Percentiles rank a stretch among this genome's conserved stretches.
Evolutionary conservation across 2,113 vertebrate species (phyloP).

Genomic region (Chionis minor): DNA sequence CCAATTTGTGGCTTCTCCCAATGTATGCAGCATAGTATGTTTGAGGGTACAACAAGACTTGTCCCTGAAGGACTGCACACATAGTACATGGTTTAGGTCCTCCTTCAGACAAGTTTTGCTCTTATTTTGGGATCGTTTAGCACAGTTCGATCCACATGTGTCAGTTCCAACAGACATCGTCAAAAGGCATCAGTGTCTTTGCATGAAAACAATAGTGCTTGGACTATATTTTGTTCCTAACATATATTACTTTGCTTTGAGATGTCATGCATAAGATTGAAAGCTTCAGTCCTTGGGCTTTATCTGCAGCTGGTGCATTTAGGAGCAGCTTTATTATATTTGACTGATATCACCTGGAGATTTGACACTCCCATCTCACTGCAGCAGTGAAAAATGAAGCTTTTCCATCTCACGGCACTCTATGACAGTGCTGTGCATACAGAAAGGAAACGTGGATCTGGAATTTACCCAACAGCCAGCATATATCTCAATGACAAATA

Average conservation of each 20-base stretch:
- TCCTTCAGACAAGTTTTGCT: background rate
- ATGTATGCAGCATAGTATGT: background rate
- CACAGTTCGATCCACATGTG: background rate
- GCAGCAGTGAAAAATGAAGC: background rate
- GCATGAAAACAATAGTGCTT: background rate
- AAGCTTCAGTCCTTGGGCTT: background rate
- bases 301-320: background rate
- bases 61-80: background rate
- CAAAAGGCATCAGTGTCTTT: background rate
- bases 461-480: background rate
- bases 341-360: background rate
- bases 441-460: background rate
- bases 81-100: background rate
- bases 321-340: background rate
- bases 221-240: background rate
- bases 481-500: background rate
- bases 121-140: background rate
- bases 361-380: background rate
- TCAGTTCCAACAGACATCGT: background rate
- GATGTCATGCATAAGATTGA: background rate
- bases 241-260: background rate
- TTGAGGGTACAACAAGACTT: background rate
- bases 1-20: background rate
- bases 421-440: background rate
- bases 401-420: background rate